Evolutionary conservation across 2,113 vertebrate genomes (phyloP).

Genomic region (Galemys pyrenaicus): DNA sequence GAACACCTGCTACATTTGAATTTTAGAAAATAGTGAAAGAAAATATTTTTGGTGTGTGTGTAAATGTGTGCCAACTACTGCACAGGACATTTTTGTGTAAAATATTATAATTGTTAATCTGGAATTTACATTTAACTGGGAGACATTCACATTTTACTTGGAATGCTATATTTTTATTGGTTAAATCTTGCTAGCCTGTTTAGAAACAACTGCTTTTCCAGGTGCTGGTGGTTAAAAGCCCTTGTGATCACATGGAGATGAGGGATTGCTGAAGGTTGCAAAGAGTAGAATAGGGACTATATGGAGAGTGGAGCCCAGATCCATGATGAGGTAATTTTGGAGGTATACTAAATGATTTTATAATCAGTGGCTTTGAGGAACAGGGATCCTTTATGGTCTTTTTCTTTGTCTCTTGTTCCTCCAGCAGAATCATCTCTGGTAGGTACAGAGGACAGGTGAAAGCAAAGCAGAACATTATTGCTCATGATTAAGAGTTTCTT

Average conservation of each 20-base stretch:
- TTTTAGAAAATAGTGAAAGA: not conserved
- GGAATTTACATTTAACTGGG: not conserved
- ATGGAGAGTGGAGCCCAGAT: not conserved
- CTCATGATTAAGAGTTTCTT: not conserved
- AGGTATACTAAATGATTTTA: not conserved
- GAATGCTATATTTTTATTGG: not conserved
- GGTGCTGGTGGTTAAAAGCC: not conserved
- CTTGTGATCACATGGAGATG: not conserved
- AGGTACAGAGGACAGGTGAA: not conserved
- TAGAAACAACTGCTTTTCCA: not conserved
- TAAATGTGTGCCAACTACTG: not conserved
- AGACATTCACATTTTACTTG: no score
- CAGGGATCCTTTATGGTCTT: not conserved
- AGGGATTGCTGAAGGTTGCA: not conserved
- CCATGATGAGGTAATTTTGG: not conserved
- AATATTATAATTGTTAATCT: not conserved
- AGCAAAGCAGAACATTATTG: not conserved
- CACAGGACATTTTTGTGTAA: not conserved
- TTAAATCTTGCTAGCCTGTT: not conserved
- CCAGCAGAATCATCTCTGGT: not conserved
- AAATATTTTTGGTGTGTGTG: not conserved
- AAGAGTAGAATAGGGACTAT: fast-evolving
- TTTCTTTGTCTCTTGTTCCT: not conserved
- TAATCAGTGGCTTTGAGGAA: not conserved
- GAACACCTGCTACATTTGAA: not conserved